These are phyloP conservation scores for Erynnis tages DNA, from an alignment of 2,888 invertebrate species.

Conservation along the genomic window DNA sequence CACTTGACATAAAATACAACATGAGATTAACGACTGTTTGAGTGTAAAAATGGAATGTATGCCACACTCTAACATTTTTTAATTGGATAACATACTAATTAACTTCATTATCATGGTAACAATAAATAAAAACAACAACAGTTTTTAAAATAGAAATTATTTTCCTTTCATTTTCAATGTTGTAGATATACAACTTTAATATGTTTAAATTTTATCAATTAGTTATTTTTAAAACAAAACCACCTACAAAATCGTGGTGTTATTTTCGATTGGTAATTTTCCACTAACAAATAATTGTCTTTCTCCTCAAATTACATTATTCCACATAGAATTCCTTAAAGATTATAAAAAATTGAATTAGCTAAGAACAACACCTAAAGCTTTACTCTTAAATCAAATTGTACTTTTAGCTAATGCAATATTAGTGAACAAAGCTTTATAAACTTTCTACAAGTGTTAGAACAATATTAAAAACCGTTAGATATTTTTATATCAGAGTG, in stretches of 20 bases:
- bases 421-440: conserved; percentile 1
- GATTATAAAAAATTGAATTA: conserved; percentile 15
- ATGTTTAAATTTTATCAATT: background rate
- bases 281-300: too few species aligned
- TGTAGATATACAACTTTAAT: background rate
- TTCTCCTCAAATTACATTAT: background rate
- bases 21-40: conserved; percentile 31
- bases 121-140: conserved; percentile 32
- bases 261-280: too few species aligned
- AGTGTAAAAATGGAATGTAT: conserved; percentile 61
- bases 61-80: conserved; percentile 27
- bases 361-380: conserved; percentile 39
- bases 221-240: too few species aligned
- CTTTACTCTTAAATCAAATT: conserved; percentile 38
- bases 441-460: conserved; percentile 7
- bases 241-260: too few species aligned
- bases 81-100: conserved; percentile 32
- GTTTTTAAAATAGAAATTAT: too few species aligned
- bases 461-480: background rate
- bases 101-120: conserved; percentile 28
- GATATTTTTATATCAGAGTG: background rate
- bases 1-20: conserved; percentile 16
- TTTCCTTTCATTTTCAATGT: background rate
- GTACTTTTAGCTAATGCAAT: conserved; percentile 39
- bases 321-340: background rate